Base-by-base conservation (phyloP, 2,888 invertebrate genomes). In the Sphinx pinastri region DNA sequence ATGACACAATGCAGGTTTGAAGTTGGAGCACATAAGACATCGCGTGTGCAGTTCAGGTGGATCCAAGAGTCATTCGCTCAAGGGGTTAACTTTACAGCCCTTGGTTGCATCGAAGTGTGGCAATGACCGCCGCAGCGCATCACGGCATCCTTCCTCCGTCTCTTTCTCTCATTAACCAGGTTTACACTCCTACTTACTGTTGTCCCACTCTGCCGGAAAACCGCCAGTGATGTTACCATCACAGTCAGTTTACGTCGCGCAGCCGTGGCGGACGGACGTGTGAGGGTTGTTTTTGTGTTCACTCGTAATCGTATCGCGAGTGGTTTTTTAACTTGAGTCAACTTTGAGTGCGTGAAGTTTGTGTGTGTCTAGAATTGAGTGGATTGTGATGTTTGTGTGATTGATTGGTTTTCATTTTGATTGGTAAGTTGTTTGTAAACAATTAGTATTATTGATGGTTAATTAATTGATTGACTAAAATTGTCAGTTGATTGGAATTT, bases 61-160 rank as follows among this genome's bases (percentile, higher is more conserved):
- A 16, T 19, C 47, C 63, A 49, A 63, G 63, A 49, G 63, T 49
- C 63, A 63, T 63, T 63, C 49, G 63, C 63, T 63, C 47, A 63
- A 63, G 47, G 60, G 52, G 69, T 63, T 69, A 69, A 63, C 54
- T 54, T 55, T 52, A 38, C 60, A 67, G 38, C 51, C 67, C 58
- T 70, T 67, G 67, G 67, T 70, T 67, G 70, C 67, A 67, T 67
- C 67, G 38, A 68, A 70, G 67, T 70, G 91, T 59, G 91, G 91
- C 92, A 93, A 91, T 92, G 92, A 92, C 93, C 93, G 92, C 93
- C 92, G 92, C 92, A 91, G 86, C 87, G 87, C 81, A 81, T 88
- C 91, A 92, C 92, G 91, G 78, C 78, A 83, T 84, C 83, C 86
- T 85, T 78, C 78, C 68, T 49, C 82, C 74, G 67, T 91, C 91